These are phyloP conservation scores for Caenorhabditis briggsae DNA, from an alignment of 1,140 invertebrate genomes.

Conservation along the genomic window DNA sequence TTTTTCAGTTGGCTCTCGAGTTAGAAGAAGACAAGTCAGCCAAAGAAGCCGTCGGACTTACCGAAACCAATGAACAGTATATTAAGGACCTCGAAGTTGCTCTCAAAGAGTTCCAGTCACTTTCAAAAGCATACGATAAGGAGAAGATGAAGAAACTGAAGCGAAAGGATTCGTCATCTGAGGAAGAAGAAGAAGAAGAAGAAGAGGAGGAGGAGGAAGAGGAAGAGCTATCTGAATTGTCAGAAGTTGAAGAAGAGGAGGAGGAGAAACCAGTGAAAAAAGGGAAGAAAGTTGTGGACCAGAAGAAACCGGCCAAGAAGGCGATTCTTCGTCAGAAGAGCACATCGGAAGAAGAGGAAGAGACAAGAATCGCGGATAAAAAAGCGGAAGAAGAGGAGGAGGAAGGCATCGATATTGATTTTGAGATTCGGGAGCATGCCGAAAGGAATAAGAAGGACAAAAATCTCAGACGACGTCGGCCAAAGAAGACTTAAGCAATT, in stretches of 20 bases:
- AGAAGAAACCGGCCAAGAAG: not conserved
- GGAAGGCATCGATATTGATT: conserved; percentile 44
- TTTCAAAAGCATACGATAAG: conserved; percentile 38
- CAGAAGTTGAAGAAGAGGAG: conserved; percentile 55
- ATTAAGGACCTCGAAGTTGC: conserved; percentile 19
- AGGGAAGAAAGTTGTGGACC: not conserved
- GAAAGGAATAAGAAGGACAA: conserved; percentile 22
- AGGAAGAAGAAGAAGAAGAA: conserved; percentile 50
- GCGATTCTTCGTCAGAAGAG: not conserved
- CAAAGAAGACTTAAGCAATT: conserved; percentile 1
- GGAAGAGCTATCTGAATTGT: conserved; percentile 34
- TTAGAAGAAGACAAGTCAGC: not conserved
- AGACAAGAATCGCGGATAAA: not conserved
- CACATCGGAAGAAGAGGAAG: conserved; percentile 21
- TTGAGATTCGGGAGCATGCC: conserved; percentile 17
- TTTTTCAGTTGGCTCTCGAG: conserved; percentile 3
- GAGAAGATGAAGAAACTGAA: conserved; percentile 28
- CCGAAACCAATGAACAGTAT: conserved; percentile 29
- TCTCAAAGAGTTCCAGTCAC: conserved; percentile 18
- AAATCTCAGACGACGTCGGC: conserved; percentile 14
- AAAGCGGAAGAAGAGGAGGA: not conserved
- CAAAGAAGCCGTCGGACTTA: not conserved
- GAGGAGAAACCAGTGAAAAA: conserved; percentile 8
- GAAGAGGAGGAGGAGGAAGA: conserved; percentile 49
- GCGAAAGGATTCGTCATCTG: not conserved